Evolutionary conservation across 2,888 invertebrate genomes (phyloP), one percentile per base, ranked within the genome.

Genomic region (Balanococcus diminutus): DNA sequence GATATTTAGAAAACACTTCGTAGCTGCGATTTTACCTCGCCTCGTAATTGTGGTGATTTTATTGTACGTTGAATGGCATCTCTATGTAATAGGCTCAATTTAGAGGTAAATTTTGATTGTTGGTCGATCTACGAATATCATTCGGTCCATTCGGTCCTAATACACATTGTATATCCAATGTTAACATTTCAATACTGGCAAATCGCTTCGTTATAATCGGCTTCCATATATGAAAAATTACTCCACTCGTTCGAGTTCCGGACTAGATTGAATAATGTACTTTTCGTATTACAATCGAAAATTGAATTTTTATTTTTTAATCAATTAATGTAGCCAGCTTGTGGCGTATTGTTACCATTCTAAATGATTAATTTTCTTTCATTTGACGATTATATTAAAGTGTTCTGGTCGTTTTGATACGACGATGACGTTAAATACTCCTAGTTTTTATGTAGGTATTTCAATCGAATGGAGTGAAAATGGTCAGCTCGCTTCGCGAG

Each of bases 131-230:
- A 51, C 72, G 72, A 72, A 72, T 72, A 31, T 51, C 16, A n/a
- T 4, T 36, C 36, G 36, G 36, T 36, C n/a, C n/a, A 2, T 5
- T 19, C 1, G 19, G 16, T 3, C 22, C 9, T n/a, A 11, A 19
- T 6, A 79, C 9, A n/a, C 16, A 28, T 36, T 32, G 36, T 36
- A 79, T 36, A 79, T 36, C 75, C 32, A 36, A 32, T 16, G 75
- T 79, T 79, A 79, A 79, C 75, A 36, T 79, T 79, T 79, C 75
- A 79, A 79, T 61, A 61, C 6, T 79, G n/a, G n/a, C n/a, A 79
- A 72, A 72, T 79, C 75, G 36, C 25, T 32, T 67, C 67, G 67
- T 67, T 72, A 32, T 79, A 79, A 79, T 79, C 75, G 28, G 32
- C 75, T 19, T 36, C 75, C 75, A 36, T 32, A 36, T 79, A 79